Base-by-base conservation (phyloP, 2,797 vertebrate genomes). In the Macropodus opercularis region DNA sequence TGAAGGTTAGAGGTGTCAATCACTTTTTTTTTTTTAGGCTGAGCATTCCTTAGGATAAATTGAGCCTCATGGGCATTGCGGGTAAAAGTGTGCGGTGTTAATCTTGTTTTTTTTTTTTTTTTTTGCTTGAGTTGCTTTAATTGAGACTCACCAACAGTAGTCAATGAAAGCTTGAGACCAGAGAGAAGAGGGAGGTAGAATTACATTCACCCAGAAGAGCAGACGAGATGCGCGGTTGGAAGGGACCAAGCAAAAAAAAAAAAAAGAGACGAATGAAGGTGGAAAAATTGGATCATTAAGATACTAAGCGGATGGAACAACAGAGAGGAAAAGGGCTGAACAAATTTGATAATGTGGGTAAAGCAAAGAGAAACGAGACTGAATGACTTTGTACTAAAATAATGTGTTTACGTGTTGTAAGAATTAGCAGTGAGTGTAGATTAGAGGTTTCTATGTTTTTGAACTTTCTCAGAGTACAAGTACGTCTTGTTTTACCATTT, bases 1-100 rank as follows among this genome's bases (percentile, higher is more conserved):
- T 89, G 89, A 93, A 93, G 90, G 90, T 91, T 92, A 84, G 89
- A 73, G 72, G 76, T 83, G 85, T 92, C 91, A 94, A 89, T 92
- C 87, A 92, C 77, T 59, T 69, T 79, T 73, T 69, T 39, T 58
- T 77, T 80, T 77, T 77, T 63, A 61, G 64, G 54, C 76, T 36
- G 46, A 71, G 65, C 52, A 83, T 84, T 89, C 82, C 81, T 83
- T 66, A 57, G 84, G 86, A 93, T 89, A 91, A 91, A 92, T 93
- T 83, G 86, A 83, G 68, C 72, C 82, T 72, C 84, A 24, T 60
- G 61, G 87, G 85, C 62, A 88, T 87, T 80, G 59, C 75, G 81
- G 81, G 75, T 79, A 84, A 77, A 87, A 83, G 53, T 77, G 64
- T 83, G 79, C 69, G 69, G 77, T 75, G 87, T 87, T 89, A 89